Evolutionary conservation across 2,113 vertebrate species (phyloP).

Genomic region (Datnioides undecimradiatus): DNA sequence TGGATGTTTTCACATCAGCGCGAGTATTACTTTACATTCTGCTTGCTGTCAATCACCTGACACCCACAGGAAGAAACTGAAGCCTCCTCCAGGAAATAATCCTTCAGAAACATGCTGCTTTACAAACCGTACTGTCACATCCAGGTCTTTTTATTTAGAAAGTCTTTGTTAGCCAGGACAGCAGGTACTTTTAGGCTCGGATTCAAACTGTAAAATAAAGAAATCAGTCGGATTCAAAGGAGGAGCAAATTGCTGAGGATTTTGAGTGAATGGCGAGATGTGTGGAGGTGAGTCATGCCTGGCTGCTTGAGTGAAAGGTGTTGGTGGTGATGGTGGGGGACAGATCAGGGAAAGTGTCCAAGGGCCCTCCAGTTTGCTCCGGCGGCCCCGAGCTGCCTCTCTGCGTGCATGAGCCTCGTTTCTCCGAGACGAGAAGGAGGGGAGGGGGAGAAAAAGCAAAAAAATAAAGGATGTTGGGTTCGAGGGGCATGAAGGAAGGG

Average conservation of each 20-base stretch:
- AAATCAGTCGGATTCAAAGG: not conserved
- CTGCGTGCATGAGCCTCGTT: slow-evolving; percentile 61
- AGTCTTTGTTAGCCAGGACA: slow-evolving; percentile 58
- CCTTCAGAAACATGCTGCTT: slow-evolving; percentile 69
- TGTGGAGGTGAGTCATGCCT: slow-evolving; percentile 22
- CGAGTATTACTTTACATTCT: slow-evolving; percentile 56
- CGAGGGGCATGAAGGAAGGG: slow-evolving; percentile 16
- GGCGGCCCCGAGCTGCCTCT: slow-evolving; percentile 48
- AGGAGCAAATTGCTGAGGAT: not conserved
- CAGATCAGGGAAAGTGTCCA: slow-evolving; percentile 49
- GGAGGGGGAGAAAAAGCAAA: too few relatives aligned
- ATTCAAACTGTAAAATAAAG: slow-evolving; percentile 10
- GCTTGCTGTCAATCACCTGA: slow-evolving; percentile 74
- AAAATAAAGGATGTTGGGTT: slow-evolving; percentile 42
- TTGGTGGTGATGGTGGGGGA: slow-evolving; percentile 25
- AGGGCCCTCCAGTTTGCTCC: slow-evolving; percentile 53
- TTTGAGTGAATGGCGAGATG: not conserved
- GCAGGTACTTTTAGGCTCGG: slow-evolving; percentile 27
- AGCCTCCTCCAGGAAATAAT: slow-evolving; percentile 63
- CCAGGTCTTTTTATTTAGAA: slow-evolving; percentile 50
- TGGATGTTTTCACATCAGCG: slow-evolving; percentile 44
- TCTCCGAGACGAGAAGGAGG: slow-evolving; percentile 16
- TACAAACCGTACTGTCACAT: slow-evolving; percentile 70
- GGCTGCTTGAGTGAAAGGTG: slow-evolving; percentile 42
- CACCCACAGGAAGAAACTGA: slow-evolving; percentile 65